Percentiles rank a stretch among this genome's conserved stretches.
These are phyloP conservation scores for Tribolium castaneum DNA, from an alignment of 1,140 invertebrate species.

Conservation along the genomic window DNA sequence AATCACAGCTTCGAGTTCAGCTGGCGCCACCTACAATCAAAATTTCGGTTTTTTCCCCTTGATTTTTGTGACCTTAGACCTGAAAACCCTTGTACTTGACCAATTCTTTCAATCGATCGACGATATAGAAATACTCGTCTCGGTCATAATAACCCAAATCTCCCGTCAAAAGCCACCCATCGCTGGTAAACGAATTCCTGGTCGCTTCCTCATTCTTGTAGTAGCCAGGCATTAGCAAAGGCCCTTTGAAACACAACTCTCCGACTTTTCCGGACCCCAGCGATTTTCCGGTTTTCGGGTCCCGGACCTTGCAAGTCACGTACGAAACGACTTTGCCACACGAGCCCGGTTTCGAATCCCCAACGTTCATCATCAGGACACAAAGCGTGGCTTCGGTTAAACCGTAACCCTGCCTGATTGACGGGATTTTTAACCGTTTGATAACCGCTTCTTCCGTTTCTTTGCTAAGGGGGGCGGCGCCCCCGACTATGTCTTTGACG, in stretches of 20 bases:
- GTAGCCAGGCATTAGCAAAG: conserved; percentile 74
- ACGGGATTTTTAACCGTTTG: conserved; percentile 51
- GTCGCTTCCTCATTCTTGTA: conserved; percentile 72
- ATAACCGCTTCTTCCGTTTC: conserved; percentile 61
- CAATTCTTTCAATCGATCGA: conserved; percentile 88
- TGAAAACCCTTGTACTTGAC: conserved; percentile 87
- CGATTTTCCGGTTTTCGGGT: conserved; percentile 70
- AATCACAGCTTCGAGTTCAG: conserved; percentile 79
- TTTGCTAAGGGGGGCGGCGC: conserved; percentile 65
- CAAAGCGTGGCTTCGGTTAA: conserved; percentile 74
- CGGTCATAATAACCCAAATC: conserved; percentile 81
- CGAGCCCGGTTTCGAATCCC: conserved; percentile 66
- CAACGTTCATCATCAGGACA: conserved; percentile 41
- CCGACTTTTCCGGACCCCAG: conserved; percentile 73
- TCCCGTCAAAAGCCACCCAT: conserved; percentile 83
- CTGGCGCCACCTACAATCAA: conserved; percentile 80
- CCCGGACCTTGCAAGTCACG: conserved; percentile 71
- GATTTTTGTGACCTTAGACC: conserved; percentile 61
- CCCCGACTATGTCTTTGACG: conserved; percentile 63
- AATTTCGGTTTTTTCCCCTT: conserved; percentile 61
- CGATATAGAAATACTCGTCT: conserved; percentile 78
- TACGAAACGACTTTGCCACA: conserved; percentile 69
- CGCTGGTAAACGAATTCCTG: conserved; percentile 69
- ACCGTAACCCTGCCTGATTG: conserved; percentile 73
- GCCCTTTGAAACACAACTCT: conserved; percentile 76